Evolutionary conservation across 2,113 vertebrate species (phyloP), one percentile per base, ranked within the genome.

Genomic region (Mobula hypostoma): DNA sequence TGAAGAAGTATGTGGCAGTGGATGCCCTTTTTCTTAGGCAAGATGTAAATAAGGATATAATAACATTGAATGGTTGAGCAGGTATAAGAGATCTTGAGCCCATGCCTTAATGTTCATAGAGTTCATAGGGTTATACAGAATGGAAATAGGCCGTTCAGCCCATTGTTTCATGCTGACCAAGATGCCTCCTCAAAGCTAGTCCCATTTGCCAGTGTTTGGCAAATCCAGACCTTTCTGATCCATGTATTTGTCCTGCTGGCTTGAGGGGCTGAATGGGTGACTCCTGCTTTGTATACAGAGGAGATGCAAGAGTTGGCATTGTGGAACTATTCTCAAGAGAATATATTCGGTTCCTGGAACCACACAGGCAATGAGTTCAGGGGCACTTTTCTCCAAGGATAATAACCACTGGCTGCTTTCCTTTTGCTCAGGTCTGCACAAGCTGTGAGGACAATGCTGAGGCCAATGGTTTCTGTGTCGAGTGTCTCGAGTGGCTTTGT

Each of bases 361-460:
- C 7, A 9, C 3, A 7, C 2, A 70, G 68, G 56, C 7, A 4
- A 56, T 2, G 14, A 14, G 5, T 0, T 58, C 48, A 56, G 80
- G 80, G 80, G 1, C 15, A 11, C 56, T 32, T 17, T 19, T 19
- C 14, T 32, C 61, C 58, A 2, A 48, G 40, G 12, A 5, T 40
- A 93, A 72, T 93, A 74, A 93, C 68, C 21, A 5, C 8, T 9
- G 2, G 61, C 0, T 94, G 5, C 94, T 95, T 78, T n/a, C 85
- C 76, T 94, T 94, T 58, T 2, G 78, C 40, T 66, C 94, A 99
- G 98, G 97, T 99, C 79, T 99, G 99, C 95, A 98, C 99, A 96
- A 99, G 99, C 96, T 99, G 99, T 94, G 98, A 99, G 7, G 99
- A 99, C 95, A 99, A 99, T 95, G 98, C 99, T 0, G 98, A 99